Evolutionary conservation across 2,113 vertebrate genomes (phyloP).

Genomic region (Phalacrocorax pelagicus): DNA sequence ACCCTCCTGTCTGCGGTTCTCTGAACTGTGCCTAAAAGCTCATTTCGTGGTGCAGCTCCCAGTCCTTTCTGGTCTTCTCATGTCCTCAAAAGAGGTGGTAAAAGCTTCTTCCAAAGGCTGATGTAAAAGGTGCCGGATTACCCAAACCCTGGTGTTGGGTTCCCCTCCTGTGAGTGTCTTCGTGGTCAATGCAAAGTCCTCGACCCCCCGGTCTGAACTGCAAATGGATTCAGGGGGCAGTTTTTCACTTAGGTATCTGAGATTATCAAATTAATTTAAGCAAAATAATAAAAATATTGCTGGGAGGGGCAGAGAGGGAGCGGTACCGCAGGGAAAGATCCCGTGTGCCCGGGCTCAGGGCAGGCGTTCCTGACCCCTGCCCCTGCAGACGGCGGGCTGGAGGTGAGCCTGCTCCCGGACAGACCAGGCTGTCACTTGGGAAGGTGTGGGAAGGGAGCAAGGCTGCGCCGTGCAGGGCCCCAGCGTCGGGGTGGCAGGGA

Average conservation of each 20-base stretch:
- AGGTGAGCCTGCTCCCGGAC: fast-evolving
- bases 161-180: background rate
- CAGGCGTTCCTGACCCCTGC: background rate
- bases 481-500: background rate
- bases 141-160: too few relatives aligned
- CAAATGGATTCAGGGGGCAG: background rate
- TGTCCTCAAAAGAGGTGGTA: background rate
- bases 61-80: background rate
- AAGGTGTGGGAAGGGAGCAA: background rate
- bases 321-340: background rate
- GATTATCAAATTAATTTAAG: background rate
- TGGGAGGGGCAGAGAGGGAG: background rate
- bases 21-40: background rate
- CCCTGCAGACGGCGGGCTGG: background rate
- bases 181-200: background rate
- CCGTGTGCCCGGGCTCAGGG: background rate
- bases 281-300: background rate
- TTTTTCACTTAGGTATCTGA: background rate
- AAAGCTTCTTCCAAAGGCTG: background rate
- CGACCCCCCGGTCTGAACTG: background rate
- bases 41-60: background rate
- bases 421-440: background rate
- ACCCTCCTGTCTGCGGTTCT: background rate
- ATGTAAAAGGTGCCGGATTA: background rate
- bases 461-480: background rate